phyloP scores from a whole-genome alignment of 2,888 invertebrate genomes.

The Nesidiocoris tenuis region DNA sequence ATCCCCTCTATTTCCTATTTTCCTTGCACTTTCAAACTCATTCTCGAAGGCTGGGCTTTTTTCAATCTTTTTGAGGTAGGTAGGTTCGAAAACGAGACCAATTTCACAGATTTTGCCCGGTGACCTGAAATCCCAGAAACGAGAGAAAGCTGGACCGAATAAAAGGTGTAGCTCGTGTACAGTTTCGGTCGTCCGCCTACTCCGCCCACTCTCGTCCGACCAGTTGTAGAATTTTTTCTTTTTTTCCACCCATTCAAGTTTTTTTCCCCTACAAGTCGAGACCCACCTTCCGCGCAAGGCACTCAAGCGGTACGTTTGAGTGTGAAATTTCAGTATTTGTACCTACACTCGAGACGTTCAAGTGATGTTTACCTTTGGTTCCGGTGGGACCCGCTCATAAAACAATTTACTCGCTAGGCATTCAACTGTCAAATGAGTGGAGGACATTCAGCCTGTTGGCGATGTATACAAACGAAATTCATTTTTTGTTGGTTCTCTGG shows the following conservation, averaged over 20 bases:
- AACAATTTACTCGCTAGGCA: no score
- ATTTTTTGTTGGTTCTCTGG: no score
- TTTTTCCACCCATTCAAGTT: constrained; percentile 12
- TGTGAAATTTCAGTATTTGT: no score
- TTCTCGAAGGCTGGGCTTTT: constrained; percentile 2
- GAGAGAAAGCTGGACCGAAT: constrained; percentile 21
- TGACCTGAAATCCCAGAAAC: constrained; percentile 41
- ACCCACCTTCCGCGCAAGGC: no score
- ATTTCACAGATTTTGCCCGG: constrained; percentile 41
- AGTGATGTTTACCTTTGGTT: no score
- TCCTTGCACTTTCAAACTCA: constrained; percentile 10
- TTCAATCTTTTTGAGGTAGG: background rate
- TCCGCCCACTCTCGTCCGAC: constrained; percentile 1
- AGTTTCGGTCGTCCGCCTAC: constrained; percentile 4
- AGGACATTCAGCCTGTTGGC: no score
- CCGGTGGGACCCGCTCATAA: no score
- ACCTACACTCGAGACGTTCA: no score
- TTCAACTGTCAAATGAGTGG: no score
- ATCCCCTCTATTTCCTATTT: constrained; percentile 10
- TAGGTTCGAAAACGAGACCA: constrained; percentile 25
- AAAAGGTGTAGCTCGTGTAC: constrained; percentile 15
- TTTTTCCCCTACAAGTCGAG: constrained; percentile 9
- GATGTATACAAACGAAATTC: no score
- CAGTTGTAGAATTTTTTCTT: background rate
- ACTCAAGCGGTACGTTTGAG: no score